phyloP scores from a whole-genome alignment of 2,888 invertebrate genomes.

The Euphydryas editha region DNA sequence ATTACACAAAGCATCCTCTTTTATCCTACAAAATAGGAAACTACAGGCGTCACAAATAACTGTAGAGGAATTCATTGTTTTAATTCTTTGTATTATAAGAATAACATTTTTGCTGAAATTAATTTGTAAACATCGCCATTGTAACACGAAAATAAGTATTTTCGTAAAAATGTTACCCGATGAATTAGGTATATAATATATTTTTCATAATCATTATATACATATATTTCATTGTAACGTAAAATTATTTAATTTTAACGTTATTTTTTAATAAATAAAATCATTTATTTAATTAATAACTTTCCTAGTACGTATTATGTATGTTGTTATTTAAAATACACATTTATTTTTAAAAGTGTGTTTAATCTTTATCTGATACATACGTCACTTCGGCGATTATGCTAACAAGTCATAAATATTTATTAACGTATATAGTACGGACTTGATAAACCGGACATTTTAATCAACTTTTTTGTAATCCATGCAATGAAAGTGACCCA shows the following conservation, averaged over 20 bases:
- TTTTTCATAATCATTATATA: too few relatives aligned
- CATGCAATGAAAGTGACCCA: conserved; percentile 5
- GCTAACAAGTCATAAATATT: conserved; percentile 21
- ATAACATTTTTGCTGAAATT: neutral
- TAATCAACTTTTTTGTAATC: neutral
- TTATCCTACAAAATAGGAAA: conserved; percentile 3
- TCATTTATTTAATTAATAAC: too few relatives aligned
- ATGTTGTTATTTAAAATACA: too few relatives aligned
- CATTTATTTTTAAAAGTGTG: neutral
- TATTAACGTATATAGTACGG: conserved; percentile 4
- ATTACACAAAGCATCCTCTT: conserved; percentile 9
- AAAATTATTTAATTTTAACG: too few relatives aligned
- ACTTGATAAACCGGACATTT: conserved; percentile 15
- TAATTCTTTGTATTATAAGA: neutral
- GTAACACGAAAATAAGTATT: neutral
- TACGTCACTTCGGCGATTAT: conserved; percentile 11
- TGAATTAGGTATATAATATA: too few relatives aligned
- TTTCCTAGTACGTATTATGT: too few relatives aligned
- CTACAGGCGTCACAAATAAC: conserved; percentile 6
- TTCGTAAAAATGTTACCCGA: too few relatives aligned
- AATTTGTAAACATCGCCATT: neutral
- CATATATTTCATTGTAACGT: too few relatives aligned
- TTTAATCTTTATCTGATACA: neutral
- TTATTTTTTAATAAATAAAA: too few relatives aligned
- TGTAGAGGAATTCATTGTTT: conserved; percentile 1